Evolutionary conservation across 2,797 vertebrate species (phyloP).

Genomic region (Lithobates sylvaticus): DNA sequence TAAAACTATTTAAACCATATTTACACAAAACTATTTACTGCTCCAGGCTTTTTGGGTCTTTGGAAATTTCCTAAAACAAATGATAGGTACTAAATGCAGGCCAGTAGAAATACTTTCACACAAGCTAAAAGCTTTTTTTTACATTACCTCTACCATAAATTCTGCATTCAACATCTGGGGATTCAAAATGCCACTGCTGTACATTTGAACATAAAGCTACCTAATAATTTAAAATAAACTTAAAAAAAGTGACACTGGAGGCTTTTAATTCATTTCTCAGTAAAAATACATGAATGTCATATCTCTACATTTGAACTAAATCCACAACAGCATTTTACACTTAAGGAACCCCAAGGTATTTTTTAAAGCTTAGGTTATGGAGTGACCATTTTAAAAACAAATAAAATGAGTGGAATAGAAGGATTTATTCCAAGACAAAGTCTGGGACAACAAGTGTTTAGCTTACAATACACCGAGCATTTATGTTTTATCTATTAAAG

Average conservation of each 20-base stretch:
- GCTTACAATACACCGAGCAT: too few relatives aligned
- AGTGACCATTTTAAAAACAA: not conserved
- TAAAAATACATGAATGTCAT: constrained; percentile 49
- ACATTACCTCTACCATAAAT: not conserved
- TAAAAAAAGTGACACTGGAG: constrained; percentile 28
- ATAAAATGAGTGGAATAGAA: not conserved
- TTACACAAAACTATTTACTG: too few relatives aligned
- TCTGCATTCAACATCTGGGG: not conserved
- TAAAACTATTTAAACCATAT: too few relatives aligned
- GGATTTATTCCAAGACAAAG: not conserved
- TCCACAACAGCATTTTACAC: constrained; percentile 47
- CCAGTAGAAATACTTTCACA: not conserved
- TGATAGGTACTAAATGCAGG: not conserved
- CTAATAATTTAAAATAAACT: constrained; percentile 48
- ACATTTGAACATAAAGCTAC: constrained; percentile 29
- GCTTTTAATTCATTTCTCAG: constrained; percentile 41
- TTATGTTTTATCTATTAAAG: too few relatives aligned
- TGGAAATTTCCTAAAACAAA: too few relatives aligned
- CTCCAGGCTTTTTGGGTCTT: too few relatives aligned
- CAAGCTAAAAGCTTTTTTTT: not conserved
- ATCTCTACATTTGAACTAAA: constrained; percentile 41
- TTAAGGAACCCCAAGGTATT: constrained; percentile 46
- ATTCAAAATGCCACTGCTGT: not conserved
- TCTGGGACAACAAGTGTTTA: too few relatives aligned
- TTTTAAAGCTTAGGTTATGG: not conserved